These are phyloP conservation scores for Cromileptes altivelis DNA, from an alignment of 2,113 vertebrate genomes.

Conservation along the genomic window DNA sequence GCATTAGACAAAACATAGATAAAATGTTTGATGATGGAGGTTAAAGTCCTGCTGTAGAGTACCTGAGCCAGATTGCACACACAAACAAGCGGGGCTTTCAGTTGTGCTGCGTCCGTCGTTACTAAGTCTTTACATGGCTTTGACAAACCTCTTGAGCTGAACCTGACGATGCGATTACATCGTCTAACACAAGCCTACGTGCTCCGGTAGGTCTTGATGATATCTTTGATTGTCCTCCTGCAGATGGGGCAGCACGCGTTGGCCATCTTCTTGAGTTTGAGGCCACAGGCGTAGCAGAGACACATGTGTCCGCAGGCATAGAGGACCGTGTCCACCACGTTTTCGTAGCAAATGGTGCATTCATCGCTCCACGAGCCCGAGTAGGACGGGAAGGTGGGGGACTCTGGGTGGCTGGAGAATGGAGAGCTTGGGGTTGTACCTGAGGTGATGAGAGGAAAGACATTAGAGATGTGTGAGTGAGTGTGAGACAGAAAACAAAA, in stretches of 20 bases:
- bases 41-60: constrained; percentile 59
- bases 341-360: constrained; percentile 95
- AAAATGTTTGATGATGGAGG: constrained; percentile 47
- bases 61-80: constrained; percentile 73
- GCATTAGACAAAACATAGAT: constrained; percentile 24
- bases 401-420: constrained; percentile 87
- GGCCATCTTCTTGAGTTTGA: constrained; percentile 93
- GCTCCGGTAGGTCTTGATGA: constrained; percentile 95
- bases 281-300: constrained; percentile 92
- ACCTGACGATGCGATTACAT: constrained; percentile 9
- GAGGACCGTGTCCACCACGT: constrained; percentile 92
- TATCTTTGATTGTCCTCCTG: constrained; percentile 93
- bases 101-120: constrained; percentile 42
- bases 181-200: constrained; percentile 77
- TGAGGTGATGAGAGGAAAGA: constrained; percentile 56
- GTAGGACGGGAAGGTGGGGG: constrained; percentile 84
- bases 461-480: constrained; percentile 1
- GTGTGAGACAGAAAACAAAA: neutral
- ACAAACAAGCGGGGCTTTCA: constrained; percentile 29
- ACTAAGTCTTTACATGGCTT: constrained; percentile 63
- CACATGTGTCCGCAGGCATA: constrained; percentile 97
- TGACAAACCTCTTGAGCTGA: constrained; percentile 39
- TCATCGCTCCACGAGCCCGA: constrained; percentile 89
- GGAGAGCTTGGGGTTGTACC: constrained; percentile 90
- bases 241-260: constrained; percentile 95